Percentiles rank a stretch among this genome's conserved stretches.
Evolutionary conservation across 1,140 invertebrate species (phyloP).

Genomic region (Helicoverpa armigera): DNA sequence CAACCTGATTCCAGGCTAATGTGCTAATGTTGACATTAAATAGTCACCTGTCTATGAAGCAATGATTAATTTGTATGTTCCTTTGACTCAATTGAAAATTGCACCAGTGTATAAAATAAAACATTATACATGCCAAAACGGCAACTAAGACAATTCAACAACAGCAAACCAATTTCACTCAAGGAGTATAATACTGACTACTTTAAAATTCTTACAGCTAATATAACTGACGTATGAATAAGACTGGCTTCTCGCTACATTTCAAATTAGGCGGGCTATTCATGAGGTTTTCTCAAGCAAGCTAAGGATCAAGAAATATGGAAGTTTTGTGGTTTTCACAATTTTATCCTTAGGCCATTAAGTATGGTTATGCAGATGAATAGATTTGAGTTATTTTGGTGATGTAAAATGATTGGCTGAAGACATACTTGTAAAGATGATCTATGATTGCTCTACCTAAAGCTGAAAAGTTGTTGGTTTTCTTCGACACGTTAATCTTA

Average conservation of each 20-base stretch:
- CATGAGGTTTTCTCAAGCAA: slow-evolving; percentile 49
- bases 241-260: slow-evolving; percentile 44
- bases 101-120: no score
- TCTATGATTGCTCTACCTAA: no score
- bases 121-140: no score
- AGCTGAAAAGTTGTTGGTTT: no score
- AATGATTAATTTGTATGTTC: no score
- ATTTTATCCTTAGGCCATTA: slow-evolving; percentile 2
- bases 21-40: no score
- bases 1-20: no score
- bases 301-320: slow-evolving; percentile 43
- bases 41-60: no score
- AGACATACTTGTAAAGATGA: background rate
- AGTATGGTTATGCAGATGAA: background rate
- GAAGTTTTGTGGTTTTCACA: background rate
- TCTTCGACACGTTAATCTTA: no score
- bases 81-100: no score
- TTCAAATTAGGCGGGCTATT: slow-evolving; percentile 52
- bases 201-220: slow-evolving; percentile 10
- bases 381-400: background rate
- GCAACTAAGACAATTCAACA: background rate
- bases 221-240: slow-evolving; percentile 42
- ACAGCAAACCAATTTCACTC: background rate
- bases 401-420: background rate
- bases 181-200: background rate